These are phyloP conservation scores for Eristalinus sepulchralis DNA, from an alignment of 2,888 invertebrate genomes.

Conservation along the genomic window DNA sequence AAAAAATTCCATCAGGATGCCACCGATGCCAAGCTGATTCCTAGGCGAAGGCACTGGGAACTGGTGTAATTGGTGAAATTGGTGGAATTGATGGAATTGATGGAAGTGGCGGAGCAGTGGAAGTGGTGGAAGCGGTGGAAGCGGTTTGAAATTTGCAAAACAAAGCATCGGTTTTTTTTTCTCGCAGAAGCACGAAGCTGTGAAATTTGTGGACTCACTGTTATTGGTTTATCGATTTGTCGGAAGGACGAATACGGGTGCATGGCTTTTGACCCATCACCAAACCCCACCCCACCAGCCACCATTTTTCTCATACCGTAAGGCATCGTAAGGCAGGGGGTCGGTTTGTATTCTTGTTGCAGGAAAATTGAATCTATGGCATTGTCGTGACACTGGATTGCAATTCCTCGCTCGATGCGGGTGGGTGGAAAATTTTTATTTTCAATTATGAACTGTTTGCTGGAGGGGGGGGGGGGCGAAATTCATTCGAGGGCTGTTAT, in stretches of 20 bases:
- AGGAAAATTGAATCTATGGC: slow-evolving; percentile 34
- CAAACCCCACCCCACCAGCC: too few species aligned
- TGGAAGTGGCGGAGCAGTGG: neutral
- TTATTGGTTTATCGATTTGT: slow-evolving; percentile 66
- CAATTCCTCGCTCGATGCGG: neutral
- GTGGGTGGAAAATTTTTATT: slow-evolving; percentile 10
- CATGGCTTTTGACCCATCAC: neutral
- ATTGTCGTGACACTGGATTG: slow-evolving; percentile 34
- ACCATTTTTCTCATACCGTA: neutral
- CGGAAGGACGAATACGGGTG: slow-evolving; percentile 41
- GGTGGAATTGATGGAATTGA: neutral
- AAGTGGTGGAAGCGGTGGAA: neutral
- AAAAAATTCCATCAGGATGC: slow-evolving; percentile 50
- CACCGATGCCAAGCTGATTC: slow-evolving; percentile 9
- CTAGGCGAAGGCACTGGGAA: neutral
- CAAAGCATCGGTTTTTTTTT: slow-evolving; percentile 59
- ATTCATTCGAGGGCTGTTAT: slow-evolving; percentile 4
- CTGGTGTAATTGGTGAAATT: slow-evolving; percentile 2
- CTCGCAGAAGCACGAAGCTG: slow-evolving; percentile 58
- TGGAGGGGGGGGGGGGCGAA: neutral
- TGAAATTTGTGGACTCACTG: slow-evolving; percentile 68
- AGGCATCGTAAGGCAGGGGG: neutral
- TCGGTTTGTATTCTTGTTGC: slow-evolving; percentile 1
- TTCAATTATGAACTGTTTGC: slow-evolving; percentile 41
- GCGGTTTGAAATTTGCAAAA: slow-evolving; percentile 50